Conservation (phyloP, 2,113 vertebrate species). For the Ceyx cyanopectus region DNA sequence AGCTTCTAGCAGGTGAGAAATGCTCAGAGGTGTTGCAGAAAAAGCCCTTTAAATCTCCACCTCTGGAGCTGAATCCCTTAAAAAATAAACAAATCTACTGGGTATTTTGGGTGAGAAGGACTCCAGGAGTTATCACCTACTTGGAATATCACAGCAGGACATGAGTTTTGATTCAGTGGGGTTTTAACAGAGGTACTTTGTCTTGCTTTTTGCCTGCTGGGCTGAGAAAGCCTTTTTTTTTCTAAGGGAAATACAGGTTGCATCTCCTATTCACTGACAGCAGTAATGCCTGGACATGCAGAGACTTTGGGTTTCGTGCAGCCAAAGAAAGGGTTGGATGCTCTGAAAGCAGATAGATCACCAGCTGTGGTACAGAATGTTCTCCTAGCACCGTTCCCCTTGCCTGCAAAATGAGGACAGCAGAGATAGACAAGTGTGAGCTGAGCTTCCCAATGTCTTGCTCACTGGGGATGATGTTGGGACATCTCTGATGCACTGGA, state of each 20-base stretch:
- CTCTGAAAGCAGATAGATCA: background rate
- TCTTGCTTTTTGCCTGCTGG: background rate
- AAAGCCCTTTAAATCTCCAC: background rate
- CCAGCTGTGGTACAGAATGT: background rate
- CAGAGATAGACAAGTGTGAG: background rate
- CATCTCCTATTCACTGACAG: background rate
- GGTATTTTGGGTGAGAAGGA: background rate
- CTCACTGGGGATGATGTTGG: accelerated
- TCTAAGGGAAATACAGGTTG: background rate
- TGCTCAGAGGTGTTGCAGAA: background rate
- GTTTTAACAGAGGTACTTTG: background rate
- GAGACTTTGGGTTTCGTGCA: background rate
- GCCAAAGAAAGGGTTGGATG: background rate
- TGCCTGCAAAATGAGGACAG: background rate
- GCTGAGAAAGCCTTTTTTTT: background rate
- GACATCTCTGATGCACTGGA: accelerated
- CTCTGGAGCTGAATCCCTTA: background rate
- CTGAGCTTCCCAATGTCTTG: accelerated
- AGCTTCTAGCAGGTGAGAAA: background rate
- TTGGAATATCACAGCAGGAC: background rate
- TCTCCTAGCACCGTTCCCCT: background rate
- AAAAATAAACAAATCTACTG: background rate
- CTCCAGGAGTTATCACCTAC: background rate
- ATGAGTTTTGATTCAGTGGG: background rate
- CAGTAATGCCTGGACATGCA: background rate